These are phyloP conservation scores for Stegostoma tigrinum DNA, from an alignment of 2,113 vertebrate genomes.

Conservation along the genomic window DNA sequence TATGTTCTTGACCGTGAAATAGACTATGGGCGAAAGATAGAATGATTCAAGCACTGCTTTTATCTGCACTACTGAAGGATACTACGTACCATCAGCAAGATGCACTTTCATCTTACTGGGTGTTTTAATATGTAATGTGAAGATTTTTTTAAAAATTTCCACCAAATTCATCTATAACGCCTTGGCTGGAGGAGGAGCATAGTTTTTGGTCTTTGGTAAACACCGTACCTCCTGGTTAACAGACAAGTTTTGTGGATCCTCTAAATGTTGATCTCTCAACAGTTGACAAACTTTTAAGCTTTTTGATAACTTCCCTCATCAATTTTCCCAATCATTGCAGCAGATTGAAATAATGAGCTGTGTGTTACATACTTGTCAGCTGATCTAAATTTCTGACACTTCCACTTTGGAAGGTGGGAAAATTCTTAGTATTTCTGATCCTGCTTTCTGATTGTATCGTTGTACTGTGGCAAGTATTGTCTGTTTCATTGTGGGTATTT, in stretches of 20 bases:
- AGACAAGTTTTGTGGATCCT: background rate
- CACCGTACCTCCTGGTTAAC: background rate
- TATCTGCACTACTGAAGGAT: conserved; percentile 22
- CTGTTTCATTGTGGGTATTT: background rate
- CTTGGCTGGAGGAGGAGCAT: background rate
- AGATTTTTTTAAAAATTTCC: background rate
- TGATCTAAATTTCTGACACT: background rate
- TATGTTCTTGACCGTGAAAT: conserved; percentile 50
- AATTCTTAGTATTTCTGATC: background rate
- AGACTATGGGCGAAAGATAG: background rate
- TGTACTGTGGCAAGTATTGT: background rate
- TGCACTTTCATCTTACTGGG: conserved; percentile 31
- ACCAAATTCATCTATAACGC: conserved; percentile 12
- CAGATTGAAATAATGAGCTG: background rate
- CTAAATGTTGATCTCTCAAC: background rate
- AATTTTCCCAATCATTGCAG: background rate
- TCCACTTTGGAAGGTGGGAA: background rate
- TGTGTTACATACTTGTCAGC: background rate
- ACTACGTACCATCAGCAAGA: background rate
- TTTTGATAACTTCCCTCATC: background rate
- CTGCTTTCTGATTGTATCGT: background rate
- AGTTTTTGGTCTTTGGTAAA: conserved; percentile 5
- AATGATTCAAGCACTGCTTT: conserved; percentile 25
- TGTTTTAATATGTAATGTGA: conserved; percentile 32
- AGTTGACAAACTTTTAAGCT: background rate